These are phyloP conservation scores for Clarias pachynema DNA, from an alignment of 2,797 vertebrate species.

Conservation along the genomic window DNA sequence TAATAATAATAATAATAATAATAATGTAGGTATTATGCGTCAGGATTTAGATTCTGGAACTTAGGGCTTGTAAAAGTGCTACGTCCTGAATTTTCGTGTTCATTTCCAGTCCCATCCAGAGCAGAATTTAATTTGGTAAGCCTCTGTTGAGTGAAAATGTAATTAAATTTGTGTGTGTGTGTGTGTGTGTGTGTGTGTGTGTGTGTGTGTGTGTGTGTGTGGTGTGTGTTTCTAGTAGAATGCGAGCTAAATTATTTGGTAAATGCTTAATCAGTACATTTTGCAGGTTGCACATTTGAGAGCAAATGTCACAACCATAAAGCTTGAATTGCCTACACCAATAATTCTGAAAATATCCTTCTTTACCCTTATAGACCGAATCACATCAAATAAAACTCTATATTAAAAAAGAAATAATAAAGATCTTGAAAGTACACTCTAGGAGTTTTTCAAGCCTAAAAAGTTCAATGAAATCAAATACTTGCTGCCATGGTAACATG, in stretches of 20 bases:
- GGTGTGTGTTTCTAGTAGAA: slow-evolving; percentile 1
- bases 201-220: background rate
- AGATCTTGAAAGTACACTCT: background rate
- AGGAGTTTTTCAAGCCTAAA: slow-evolving; percentile 22
- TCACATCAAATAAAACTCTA: background rate
- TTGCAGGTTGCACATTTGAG: slow-evolving; percentile 16
- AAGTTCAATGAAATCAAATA: slow-evolving; percentile 53
- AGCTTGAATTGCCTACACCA: background rate
- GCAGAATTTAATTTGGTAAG: slow-evolving; percentile 30
- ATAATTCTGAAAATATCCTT: slow-evolving; percentile 15
- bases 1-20: background rate
- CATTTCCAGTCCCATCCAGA: slow-evolving; percentile 2
- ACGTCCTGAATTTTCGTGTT: background rate
- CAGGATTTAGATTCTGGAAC: background rate
- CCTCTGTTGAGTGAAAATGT: slow-evolving; percentile 10
- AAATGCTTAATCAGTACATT: slow-evolving; percentile 30
- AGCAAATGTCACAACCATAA: slow-evolving; percentile 23
- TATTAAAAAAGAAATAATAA: slow-evolving; percentile 3
- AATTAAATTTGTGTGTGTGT: background rate
- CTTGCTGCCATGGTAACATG: slow-evolving; percentile 51
- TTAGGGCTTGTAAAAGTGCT: slow-evolving; percentile 1
- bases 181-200: too few relatives aligned
- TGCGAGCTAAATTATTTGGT: background rate
- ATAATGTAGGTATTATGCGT: background rate
- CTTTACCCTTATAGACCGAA: slow-evolving; percentile 9